phyloP scores from a whole-genome alignment of 2,797 vertebrate genomes.

The Xerus rutilus region DNA sequence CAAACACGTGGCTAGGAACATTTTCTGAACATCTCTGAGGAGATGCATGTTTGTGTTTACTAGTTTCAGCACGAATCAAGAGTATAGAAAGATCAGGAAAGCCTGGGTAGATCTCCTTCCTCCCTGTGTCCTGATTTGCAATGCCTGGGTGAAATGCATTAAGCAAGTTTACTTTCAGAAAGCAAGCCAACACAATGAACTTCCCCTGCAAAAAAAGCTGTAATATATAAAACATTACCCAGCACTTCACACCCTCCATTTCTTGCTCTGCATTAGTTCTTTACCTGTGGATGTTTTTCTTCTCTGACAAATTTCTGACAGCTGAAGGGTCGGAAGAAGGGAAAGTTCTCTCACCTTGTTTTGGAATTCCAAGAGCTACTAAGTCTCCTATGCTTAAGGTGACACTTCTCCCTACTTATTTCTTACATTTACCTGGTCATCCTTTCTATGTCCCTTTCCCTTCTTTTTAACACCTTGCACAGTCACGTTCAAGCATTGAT shows the following conservation, averaged over 20 bases:
- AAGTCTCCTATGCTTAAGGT: background rate
- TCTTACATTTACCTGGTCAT: background rate
- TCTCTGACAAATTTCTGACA: background rate
- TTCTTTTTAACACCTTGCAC: background rate
- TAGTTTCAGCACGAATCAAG: slow-evolving; percentile 2
- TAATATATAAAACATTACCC: too few relatives aligned
- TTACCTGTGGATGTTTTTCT: slow-evolving; percentile 7
- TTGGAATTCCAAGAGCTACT: background rate
- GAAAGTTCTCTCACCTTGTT: background rate
- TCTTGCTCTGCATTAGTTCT: background rate
- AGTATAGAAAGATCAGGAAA: background rate
- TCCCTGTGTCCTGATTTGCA: background rate
- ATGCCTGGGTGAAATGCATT: background rate
- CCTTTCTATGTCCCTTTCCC: background rate
- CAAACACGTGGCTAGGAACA: background rate
- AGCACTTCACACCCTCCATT: background rate
- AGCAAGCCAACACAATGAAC: background rate
- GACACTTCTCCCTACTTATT: background rate
- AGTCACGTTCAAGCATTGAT: too few relatives aligned
- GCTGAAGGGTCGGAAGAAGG: background rate
- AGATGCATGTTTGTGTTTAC: background rate
- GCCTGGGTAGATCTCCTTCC: background rate
- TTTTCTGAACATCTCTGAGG: background rate
- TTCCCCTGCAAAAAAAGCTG: background rate
- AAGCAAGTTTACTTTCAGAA: background rate